Evolutionary conservation across 2,888 invertebrate species (phyloP).

Genomic region (Adela reaumurella): DNA sequence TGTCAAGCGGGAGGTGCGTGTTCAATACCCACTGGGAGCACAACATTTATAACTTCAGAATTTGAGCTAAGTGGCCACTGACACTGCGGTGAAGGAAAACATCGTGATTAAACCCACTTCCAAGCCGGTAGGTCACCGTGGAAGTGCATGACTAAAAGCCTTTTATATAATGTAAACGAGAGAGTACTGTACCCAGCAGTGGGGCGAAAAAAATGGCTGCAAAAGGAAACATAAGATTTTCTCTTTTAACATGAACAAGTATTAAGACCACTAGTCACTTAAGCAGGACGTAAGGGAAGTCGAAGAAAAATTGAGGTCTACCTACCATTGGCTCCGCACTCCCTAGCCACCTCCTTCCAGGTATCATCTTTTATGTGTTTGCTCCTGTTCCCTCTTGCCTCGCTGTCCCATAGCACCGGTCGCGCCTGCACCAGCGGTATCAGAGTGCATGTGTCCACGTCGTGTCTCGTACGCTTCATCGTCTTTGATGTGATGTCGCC

Average conservation of each 20-base stretch:
- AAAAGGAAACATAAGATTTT: conserved; percentile 7
- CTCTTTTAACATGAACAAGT: too few relatives aligned
- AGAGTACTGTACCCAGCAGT: conserved; percentile 21
- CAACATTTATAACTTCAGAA: too few relatives aligned
- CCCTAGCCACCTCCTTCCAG: conserved; percentile 48
- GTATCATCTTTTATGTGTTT: conserved; percentile 45
- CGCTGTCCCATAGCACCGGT: conserved; percentile 34
- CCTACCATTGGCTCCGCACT: conserved; percentile 42
- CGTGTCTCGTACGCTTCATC: background rate
- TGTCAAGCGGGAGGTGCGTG: too few relatives aligned
- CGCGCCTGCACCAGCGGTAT: background rate
- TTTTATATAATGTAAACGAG: conserved; percentile 9
- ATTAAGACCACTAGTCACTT: conserved; percentile 6
- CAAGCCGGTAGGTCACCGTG: too few relatives aligned
- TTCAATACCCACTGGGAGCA: too few relatives aligned
- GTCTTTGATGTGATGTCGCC: too few relatives aligned
- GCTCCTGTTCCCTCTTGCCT: conserved; percentile 43
- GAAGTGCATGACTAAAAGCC: too few relatives aligned
- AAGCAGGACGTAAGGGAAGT: conserved; percentile 7
- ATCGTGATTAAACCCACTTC: too few relatives aligned
- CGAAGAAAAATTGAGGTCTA: conserved; percentile 15
- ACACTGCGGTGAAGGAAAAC: too few relatives aligned
- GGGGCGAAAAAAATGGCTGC: conserved; percentile 16
- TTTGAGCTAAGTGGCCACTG: too few relatives aligned
- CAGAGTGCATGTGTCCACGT: background rate